These are phyloP conservation scores for Apamea epomidion DNA, from an alignment of 2,888 invertebrate genomes.

Conservation along the genomic window DNA sequence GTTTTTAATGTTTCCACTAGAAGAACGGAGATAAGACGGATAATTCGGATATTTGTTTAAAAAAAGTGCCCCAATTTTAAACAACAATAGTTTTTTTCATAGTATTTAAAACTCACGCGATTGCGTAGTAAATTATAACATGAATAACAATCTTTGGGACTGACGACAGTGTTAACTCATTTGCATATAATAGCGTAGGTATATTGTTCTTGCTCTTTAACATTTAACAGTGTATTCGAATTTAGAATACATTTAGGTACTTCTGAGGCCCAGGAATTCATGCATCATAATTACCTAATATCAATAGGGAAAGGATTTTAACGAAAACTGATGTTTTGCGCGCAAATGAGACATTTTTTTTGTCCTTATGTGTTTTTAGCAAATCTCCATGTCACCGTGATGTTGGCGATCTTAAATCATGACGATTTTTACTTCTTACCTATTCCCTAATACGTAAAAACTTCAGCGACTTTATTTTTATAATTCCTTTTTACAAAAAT, in stretches of 20 bases:
- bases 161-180: conserved; percentile 45
- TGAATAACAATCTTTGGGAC: conserved; percentile 42
- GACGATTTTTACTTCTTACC: not conserved
- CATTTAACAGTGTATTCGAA: conserved; percentile 25
- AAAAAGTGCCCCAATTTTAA: not conserved
- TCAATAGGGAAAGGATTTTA: conserved; percentile 24
- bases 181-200: conserved; percentile 63
- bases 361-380: not conserved
- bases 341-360: not conserved
- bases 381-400: not conserved
- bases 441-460: too few relatives aligned
- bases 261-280: conserved; percentile 21
- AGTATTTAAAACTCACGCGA: not conserved
- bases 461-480: not conserved
- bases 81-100: not conserved
- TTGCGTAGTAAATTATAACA: not conserved
- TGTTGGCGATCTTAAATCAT: too few relatives aligned
- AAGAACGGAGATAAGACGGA: not conserved
- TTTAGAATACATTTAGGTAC: conserved; percentile 43
- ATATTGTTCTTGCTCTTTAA: conserved; percentile 59
- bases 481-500: not conserved
- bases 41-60: not conserved
- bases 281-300: conserved; percentile 33
- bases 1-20: not conserved
- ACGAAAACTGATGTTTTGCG: not conserved